Percentiles rank a stretch among this genome's conserved stretches.
Conservation (phyloP, 2,888 invertebrate genomes). For the Lordiphosa fenestrarum region DNA sequence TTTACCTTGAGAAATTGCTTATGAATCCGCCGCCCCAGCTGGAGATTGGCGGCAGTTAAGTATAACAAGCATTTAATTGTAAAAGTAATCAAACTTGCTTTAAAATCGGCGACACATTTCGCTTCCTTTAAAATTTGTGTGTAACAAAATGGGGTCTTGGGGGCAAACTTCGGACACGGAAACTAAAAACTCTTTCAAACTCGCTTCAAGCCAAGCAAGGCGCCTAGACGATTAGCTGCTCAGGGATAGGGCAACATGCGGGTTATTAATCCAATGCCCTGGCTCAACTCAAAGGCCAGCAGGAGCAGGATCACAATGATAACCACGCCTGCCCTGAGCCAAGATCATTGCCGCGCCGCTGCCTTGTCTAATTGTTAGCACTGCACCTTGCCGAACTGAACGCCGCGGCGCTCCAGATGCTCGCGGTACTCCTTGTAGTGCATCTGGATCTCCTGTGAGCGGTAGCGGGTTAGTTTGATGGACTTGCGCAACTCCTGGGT, state of each 20-base stretch:
- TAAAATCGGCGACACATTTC: constrained; percentile 26
- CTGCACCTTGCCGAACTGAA: constrained; percentile 79
- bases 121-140: constrained; percentile 11
- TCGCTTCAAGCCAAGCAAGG: constrained; percentile 29
- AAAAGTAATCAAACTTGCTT: constrained; percentile 38
- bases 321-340: constrained; percentile 62
- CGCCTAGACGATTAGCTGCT: constrained; percentile 21
- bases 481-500: constrained; percentile 93
- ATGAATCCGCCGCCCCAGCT: constrained; percentile 28
- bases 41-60: constrained; percentile 35
- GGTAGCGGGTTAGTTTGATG: constrained; percentile 97
- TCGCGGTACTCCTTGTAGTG: constrained; percentile 89
- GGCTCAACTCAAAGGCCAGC: constrained; percentile 53
- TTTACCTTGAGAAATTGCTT: constrained; percentile 29
- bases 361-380: constrained; percentile 77
- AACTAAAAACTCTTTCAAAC: constrained; percentile 17
- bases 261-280: constrained; percentile 34
- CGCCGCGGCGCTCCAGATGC: constrained; percentile 75
- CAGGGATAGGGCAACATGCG: constrained; percentile 31
- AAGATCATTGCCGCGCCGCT: constrained; percentile 56
- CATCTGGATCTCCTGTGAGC: constrained; percentile 96
- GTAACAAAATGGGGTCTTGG: too few relatives aligned
- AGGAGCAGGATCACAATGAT: constrained; percentile 55
- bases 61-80: constrained; percentile 56
- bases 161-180: background rate